phyloP scores from a whole-genome alignment of 2,888 invertebrate genomes.

The Patella pellucida region DNA sequence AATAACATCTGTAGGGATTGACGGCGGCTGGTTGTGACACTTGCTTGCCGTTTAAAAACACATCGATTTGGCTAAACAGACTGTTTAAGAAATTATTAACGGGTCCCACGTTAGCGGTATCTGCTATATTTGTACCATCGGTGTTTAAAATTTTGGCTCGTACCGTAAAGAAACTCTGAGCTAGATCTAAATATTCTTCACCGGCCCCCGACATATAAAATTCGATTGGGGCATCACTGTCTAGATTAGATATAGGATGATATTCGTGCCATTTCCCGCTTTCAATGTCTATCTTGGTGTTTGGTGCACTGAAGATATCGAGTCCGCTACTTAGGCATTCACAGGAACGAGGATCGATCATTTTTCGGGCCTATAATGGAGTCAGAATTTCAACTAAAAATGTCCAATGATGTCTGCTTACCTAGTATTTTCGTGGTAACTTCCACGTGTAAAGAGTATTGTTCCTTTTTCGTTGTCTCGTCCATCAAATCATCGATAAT shows the following conservation, averaged over 20 bases:
- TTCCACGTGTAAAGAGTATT: conserved; percentile 18
- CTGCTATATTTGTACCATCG: background rate
- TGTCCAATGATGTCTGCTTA: conserved; percentile 10
- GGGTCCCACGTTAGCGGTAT: background rate
- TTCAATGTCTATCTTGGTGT: background rate
- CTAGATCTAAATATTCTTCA: background rate
- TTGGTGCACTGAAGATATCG: background rate
- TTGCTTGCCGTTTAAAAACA: background rate
- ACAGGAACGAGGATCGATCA: background rate
- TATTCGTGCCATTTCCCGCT: background rate
- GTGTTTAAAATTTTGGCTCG: background rate
- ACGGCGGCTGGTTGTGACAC: background rate
- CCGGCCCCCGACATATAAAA: background rate
- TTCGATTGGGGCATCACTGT: background rate
- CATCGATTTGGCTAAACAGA: background rate
- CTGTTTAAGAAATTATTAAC: background rate
- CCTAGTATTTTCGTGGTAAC: conserved; percentile 13
- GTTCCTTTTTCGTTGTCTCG: conserved; percentile 11
- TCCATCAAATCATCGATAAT: conserved; percentile 18
- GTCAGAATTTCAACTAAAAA: too few relatives aligned
- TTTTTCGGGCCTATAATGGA: background rate
- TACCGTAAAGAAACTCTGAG: background rate
- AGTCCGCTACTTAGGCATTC: background rate
- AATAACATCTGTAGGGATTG: background rate
- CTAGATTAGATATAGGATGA: background rate